Base-by-base conservation (phyloP, 2,797 vertebrate species). In the Avahi laniger region DNA sequence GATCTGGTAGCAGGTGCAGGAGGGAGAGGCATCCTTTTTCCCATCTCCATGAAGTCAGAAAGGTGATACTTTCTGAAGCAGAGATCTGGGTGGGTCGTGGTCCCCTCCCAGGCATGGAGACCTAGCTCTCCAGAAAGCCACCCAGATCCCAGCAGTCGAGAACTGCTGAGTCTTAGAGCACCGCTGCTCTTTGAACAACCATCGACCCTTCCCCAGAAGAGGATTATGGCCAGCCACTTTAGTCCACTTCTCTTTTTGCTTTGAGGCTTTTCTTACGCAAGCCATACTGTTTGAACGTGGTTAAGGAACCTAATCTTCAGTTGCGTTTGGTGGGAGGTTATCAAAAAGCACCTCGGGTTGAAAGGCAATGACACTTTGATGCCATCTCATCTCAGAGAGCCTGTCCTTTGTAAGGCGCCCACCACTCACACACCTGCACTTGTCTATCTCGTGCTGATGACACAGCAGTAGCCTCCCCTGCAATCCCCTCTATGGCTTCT, bases 261-360 rank as follows among this genome's bases (percentile, higher is more conserved):
- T 94, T 20, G 43, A 97, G 11, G 33, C 22, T 84, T 73, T 59
- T 90, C 38, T 46, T 50, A 38, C 9, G 17, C 59, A 50, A 59
- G 33, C 52, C 73, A 38, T 43, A 67, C 35, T 30, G 5, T 81
- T 75, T 15, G 84, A 72, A 69, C 18, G 20, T 52, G 8, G 30
- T 33, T 80, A 81, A 63, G 88, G 83, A 97, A 90, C 26, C 72
- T 52, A 20, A 70, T 3, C 20, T 86, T 13, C 28, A 24, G 48
- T 48, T 33, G 0, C 7, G 69, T 89, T 81, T 35, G 28, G 24
- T 33, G 63, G 26, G 78, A 63, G 0, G 1, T 94, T 82, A 78
- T 67, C 38, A 87, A 82, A 96, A 89, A 96, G 18, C 46, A 92
- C 52, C 4, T 30, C 52, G 50, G n/a, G 24, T 52, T 43, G 72